Base-by-base conservation (phyloP, 1,140 invertebrate genomes). In the Polyergus mexicanus region DNA sequence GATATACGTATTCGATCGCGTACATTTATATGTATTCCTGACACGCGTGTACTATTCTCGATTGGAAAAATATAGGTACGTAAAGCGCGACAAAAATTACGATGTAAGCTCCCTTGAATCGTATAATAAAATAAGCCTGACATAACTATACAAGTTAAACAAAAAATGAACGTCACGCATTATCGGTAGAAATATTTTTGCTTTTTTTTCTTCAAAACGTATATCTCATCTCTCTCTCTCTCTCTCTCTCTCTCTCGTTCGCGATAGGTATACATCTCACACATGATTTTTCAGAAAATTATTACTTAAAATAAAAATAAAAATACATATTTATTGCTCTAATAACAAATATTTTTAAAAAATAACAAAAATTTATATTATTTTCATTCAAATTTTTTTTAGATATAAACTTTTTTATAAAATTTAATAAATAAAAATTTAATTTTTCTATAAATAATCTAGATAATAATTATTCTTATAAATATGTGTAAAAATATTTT, bases 1-100 rank as follows among this genome's bases (percentile, higher is more conserved):
- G 58, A 77, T 65, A 77, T 65, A 35, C 13, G 54, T 13, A 32
- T 22, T 13, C 35, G 54, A 76, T 85, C 16, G 56, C 7, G 11
- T 2, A 25, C 38, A 54, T 62, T 32, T 32, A 41, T 11, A 38
- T 56, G 32, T 51, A 54, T 6, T 56, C 11, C 10, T 35, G 16
- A 13, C 7, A 51, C 0, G 13, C 47, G 2, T 16, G 13, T 35
- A 19, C 54, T 41, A 22, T 28, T 56, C 28, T 16, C 22, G 2
- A 69, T 22, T 19, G 19, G 32, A 54, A 35, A 58, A 38, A 41
- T 62, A 60, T 19, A n/a, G 38, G 25, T 41, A 28, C 58, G 35
- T 65, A 32, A 32, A 41, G 35, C 5, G n/a, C 13, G 28, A 3
- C 32, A 28, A 19, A 25, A 1, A 63, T 60, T 22, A 38, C 6